Evolutionary conservation across 2,113 vertebrate species (phyloP).

Genomic region (Pygoscelis adeliae): DNA sequence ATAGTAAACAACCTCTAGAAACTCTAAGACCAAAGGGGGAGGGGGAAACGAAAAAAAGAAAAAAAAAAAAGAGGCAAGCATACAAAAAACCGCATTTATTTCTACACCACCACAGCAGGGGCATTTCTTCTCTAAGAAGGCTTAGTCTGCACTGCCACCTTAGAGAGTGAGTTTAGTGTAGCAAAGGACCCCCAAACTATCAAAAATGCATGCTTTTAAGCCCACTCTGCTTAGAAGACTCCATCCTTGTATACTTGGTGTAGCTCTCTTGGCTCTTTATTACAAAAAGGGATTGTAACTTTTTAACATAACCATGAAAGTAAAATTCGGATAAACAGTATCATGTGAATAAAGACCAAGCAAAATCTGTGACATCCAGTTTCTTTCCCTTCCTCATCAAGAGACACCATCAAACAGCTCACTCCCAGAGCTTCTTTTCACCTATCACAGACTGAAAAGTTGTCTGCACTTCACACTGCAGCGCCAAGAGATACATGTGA

Average conservation of each 20-base stretch:
- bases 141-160: not conserved
- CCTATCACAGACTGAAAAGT: not conserved
- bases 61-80: not conserved
- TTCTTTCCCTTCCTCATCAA: not conserved
- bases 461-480: not conserved
- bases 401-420: not conserved
- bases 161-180: not conserved
- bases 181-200: not conserved
- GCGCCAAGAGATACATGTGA: not conserved
- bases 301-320: not conserved
- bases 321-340: not conserved
- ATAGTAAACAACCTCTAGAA: not conserved
- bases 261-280: not conserved
- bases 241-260: not conserved
- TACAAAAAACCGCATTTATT: rapidly evolving
- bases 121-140: not conserved
- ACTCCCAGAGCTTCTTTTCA: not conserved
- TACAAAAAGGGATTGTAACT: not conserved
- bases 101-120: not conserved
- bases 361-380: not conserved
- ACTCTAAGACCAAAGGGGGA: not conserved
- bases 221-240: not conserved
- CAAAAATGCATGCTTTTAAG: not conserved
- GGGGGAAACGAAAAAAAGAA: too few relatives aligned
- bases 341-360: not conserved